Conservation (phyloP, 2,888 invertebrate species). For the Ormyrus labotus region DNA sequence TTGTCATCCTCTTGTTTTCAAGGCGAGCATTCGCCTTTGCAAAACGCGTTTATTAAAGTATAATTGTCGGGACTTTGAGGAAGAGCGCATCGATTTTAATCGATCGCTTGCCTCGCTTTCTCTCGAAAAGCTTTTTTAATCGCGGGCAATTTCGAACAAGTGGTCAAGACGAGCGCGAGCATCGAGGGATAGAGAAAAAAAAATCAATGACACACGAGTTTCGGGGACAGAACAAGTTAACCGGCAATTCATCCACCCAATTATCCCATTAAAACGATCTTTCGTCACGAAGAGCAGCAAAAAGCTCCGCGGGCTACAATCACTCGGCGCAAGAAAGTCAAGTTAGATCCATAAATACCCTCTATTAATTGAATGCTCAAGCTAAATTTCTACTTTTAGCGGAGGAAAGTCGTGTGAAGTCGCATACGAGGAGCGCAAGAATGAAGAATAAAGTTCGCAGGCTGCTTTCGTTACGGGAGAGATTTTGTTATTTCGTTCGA, state of each 20-base stretch:
- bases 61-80: slow-evolving; percentile 29
- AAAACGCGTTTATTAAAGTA: slow-evolving; percentile 26
- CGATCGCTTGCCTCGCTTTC: slow-evolving; percentile 33
- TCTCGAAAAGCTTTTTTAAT: slow-evolving; percentile 18
- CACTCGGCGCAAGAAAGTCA: slow-evolving; percentile 3
- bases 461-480: too few species aligned
- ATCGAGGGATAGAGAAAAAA: slow-evolving; percentile 16
- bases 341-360: slow-evolving; percentile 32
- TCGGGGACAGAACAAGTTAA: slow-evolving; percentile 3
- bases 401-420: slow-evolving; percentile 4
- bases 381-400: slow-evolving; percentile 14
- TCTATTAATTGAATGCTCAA: slow-evolving; percentile 37
- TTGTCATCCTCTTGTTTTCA: slow-evolving; percentile 13
- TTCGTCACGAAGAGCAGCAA: slow-evolving; percentile 53
- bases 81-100: slow-evolving; percentile 37
- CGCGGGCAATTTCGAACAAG: neutral
- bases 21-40: slow-evolving; percentile 3
- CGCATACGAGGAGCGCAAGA: too few species aligned
- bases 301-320: slow-evolving; percentile 32
- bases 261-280: slow-evolving; percentile 57
- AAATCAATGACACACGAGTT: slow-evolving; percentile 41
- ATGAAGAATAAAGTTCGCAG: too few species aligned
- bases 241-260: slow-evolving; percentile 50
- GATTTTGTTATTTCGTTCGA: too few species aligned
- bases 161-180: neutral